Percentiles rank a stretch among this genome's conserved stretches.
These are phyloP conservation scores for Mus caroli DNA, from an alignment of 2,797 vertebrate species.

Conservation along the genomic window DNA sequence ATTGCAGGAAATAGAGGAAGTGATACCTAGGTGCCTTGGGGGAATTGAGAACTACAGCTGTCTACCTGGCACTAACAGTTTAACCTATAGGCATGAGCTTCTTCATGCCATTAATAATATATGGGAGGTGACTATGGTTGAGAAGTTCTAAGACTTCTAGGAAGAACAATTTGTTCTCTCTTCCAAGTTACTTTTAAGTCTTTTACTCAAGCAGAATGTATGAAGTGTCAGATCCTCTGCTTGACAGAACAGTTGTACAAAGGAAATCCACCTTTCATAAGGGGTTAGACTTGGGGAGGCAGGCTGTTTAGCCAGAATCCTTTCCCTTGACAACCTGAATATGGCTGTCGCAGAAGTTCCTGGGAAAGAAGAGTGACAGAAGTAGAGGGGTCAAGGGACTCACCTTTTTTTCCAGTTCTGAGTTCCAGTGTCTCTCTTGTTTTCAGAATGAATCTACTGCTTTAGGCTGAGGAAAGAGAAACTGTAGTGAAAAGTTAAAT, in stretches of 20 bases:
- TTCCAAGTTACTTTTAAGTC: constrained; percentile 42
- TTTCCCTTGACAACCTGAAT: not conserved
- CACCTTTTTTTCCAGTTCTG: not conserved
- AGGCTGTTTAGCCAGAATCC: not conserved
- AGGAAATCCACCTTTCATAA: constrained; percentile 76
- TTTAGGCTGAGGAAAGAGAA: constrained; percentile 38
- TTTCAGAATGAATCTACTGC: constrained; percentile 55
- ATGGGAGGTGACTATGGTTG: not conserved
- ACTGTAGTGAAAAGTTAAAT: constrained; percentile 41
- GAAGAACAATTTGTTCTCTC: constrained; percentile 39
- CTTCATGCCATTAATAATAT: not conserved
- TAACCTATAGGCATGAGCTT: not conserved
- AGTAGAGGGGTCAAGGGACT: not conserved
- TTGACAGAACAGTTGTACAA: constrained; percentile 73
- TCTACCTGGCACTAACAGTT: not conserved
- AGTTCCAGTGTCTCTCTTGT: constrained; percentile 48
- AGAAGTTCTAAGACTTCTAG: constrained; percentile 51
- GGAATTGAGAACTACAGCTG: constrained; percentile 33
- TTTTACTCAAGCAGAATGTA: constrained; percentile 65
- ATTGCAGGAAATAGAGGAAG: constrained; percentile 73
- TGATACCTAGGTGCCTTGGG: constrained; percentile 80
- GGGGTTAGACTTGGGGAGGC: constrained; percentile 55
- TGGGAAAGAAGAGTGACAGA: constrained; percentile 54
- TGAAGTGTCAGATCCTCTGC: constrained; percentile 66
- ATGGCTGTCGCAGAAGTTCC: not conserved